These are phyloP conservation scores for Strix occidentalis DNA, from an alignment of 2,797 vertebrate species.

Conservation along the genomic window DNA sequence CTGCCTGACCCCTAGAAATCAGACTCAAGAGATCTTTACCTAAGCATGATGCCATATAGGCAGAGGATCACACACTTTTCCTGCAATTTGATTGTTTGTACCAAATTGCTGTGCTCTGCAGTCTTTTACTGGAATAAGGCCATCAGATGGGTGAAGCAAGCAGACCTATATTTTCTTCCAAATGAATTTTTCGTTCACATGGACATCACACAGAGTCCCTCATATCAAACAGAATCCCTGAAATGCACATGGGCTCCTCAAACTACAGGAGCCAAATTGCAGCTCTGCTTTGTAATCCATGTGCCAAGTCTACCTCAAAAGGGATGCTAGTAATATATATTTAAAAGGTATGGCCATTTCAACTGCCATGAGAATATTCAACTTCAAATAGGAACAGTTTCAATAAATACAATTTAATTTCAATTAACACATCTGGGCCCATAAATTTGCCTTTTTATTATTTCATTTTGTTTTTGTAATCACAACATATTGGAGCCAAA, in stretches of 20 bases:
- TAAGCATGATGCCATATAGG: neutral
- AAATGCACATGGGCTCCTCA: neutral
- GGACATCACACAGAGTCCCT: neutral
- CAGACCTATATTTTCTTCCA: neutral
- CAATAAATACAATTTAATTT: constrained; percentile 19
- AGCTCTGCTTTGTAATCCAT: neutral
- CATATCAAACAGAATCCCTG: neutral
- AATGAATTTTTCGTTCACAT: neutral
- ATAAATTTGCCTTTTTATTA: constrained; percentile 15
- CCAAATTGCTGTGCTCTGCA: neutral
- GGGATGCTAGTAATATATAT: neutral
- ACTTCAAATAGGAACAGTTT: neutral
- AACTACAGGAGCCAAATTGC: neutral
- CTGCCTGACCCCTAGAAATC: neutral
- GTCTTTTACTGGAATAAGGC: neutral
- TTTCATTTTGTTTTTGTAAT: constrained; percentile 12
- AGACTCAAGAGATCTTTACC: neutral
- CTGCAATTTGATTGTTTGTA: neutral
- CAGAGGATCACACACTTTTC: neutral
- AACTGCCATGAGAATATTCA: neutral
- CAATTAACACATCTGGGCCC: neutral
- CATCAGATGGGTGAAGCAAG: neutral
- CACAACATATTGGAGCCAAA: neutral
- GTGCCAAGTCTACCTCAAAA: neutral
- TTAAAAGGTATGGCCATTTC: neutral